Conservation (phyloP, 2,888 invertebrate genomes). For the Macrosiphum euphorbiae region DNA sequence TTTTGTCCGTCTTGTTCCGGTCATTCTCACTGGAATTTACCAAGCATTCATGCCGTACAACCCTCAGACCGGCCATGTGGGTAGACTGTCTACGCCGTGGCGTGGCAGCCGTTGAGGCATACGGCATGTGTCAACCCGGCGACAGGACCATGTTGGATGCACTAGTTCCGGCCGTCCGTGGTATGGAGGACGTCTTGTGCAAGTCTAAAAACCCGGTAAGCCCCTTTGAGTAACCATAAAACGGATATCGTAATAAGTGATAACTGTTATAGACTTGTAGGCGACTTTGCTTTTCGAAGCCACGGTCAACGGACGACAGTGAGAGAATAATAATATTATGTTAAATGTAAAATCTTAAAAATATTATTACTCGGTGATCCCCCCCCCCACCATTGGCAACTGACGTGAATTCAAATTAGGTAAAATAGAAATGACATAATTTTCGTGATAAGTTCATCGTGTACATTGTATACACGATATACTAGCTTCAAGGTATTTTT, state of each 20-base stretch:
- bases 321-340: neutral
- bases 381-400: neutral
- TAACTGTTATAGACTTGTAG: neutral
- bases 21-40: neutral
- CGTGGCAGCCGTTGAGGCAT: neutral
- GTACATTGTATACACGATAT: neutral
- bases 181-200: neutral
- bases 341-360: neutral
- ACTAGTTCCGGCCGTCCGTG: neutral
- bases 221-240: neutral
- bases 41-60: neutral
- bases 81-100: neutral
- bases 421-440: neutral
- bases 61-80: neutral
- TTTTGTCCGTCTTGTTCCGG: neutral
- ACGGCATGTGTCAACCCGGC: neutral
- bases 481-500: neutral
- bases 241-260: neutral
- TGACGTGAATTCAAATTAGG: neutral
- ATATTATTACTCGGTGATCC: neutral
- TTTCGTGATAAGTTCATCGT: neutral
- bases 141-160: neutral
- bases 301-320: neutral
- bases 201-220: constrained; percentile 12
- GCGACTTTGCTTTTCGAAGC: neutral